Percentiles rank a stretch among this genome's conserved stretches.
Evolutionary conservation across 2,888 invertebrate genomes (phyloP).

Genomic region (Pollenia angustigena): DNA sequence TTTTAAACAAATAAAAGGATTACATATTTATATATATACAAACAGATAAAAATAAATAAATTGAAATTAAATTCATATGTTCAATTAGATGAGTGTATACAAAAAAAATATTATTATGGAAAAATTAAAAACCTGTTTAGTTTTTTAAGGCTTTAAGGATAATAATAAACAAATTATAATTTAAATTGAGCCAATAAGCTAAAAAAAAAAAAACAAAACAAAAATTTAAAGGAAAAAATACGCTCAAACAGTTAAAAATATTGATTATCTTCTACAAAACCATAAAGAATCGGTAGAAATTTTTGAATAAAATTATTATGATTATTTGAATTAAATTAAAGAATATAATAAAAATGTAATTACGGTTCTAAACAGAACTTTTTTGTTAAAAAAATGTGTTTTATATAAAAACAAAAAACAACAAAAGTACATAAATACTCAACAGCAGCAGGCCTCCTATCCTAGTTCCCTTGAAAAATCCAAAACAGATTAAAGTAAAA

Average conservation of each 20-base stretch:
- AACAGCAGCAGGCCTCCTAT: not conserved
- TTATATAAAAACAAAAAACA: conserved; percentile 22
- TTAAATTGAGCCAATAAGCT: conserved; percentile 45
- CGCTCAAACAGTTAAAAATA: conserved; percentile 53
- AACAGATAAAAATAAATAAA: conserved; percentile 16
- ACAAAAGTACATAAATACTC: conserved; percentile 21
- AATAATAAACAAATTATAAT: conserved; percentile 54
- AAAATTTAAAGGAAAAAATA: conserved; percentile 36
- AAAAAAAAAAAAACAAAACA: conserved; percentile 21
- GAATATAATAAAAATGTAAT: conserved; percentile 55
- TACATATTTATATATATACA: not conserved
- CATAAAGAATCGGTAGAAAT: conserved; percentile 40
- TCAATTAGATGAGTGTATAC: conserved; percentile 67
- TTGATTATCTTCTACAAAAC: conserved; percentile 49
- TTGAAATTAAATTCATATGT: conserved; percentile 45
- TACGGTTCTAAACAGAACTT: conserved; percentile 44
- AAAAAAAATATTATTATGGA: conserved; percentile 49
- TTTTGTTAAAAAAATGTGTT: conserved; percentile 46
- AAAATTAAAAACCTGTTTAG: conserved; percentile 58
- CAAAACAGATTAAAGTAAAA: conserved; percentile 31
- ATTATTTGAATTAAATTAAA: conserved; percentile 56
- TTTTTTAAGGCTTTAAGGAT: conserved; percentile 65
- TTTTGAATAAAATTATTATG: conserved; percentile 38
- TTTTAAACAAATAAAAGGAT: conserved; percentile 52
- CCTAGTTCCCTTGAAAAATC: not conserved